Evolutionary conservation across 2,113 vertebrate species (phyloP).

Genomic region (Miniopterus natalensis): DNA sequence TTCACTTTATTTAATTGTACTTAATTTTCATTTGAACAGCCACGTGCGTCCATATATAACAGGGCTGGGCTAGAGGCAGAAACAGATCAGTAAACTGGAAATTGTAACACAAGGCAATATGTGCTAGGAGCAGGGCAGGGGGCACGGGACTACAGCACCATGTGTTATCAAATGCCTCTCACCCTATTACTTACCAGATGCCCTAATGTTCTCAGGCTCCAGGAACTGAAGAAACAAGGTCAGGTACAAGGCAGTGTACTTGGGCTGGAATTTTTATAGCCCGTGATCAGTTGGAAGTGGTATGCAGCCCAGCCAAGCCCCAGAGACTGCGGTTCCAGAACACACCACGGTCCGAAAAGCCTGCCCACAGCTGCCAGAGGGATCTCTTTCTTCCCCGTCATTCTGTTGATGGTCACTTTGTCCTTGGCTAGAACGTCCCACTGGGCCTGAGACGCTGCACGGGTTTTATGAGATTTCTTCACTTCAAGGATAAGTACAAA

Average conservation of each 20-base stretch:
- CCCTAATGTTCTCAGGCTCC: slow-evolving; percentile 47
- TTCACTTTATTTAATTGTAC: not conserved
- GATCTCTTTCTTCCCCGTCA: not conserved
- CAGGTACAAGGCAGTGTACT: slow-evolving; percentile 66
- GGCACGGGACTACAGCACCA: rapidly evolving
- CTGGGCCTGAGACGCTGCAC: not conserved
- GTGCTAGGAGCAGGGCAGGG: rapidly evolving
- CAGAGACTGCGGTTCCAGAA: not conserved
- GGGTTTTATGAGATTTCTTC: not conserved
- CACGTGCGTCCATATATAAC: not conserved
- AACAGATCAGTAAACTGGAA: not conserved
- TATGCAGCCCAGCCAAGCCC: not conserved
- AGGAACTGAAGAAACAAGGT: slow-evolving; percentile 55
- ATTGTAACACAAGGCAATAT: not conserved
- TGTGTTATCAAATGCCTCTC: slow-evolving; percentile 36
- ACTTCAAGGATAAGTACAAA: slow-evolving; percentile 27
- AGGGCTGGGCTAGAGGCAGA: not conserved
- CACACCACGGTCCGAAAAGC: not conserved
- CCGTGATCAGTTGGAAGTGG: slow-evolving; percentile 1
- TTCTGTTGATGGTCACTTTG: slow-evolving; percentile 46
- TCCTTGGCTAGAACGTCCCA: slow-evolving; percentile 50
- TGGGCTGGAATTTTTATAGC: slow-evolving; percentile 72
- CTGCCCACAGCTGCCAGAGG: not conserved
- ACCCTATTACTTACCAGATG: slow-evolving; percentile 20
- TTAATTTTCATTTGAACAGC: not conserved